Conservation (phyloP, 2,797 vertebrate genomes). For the Alcedo atthis region DNA sequence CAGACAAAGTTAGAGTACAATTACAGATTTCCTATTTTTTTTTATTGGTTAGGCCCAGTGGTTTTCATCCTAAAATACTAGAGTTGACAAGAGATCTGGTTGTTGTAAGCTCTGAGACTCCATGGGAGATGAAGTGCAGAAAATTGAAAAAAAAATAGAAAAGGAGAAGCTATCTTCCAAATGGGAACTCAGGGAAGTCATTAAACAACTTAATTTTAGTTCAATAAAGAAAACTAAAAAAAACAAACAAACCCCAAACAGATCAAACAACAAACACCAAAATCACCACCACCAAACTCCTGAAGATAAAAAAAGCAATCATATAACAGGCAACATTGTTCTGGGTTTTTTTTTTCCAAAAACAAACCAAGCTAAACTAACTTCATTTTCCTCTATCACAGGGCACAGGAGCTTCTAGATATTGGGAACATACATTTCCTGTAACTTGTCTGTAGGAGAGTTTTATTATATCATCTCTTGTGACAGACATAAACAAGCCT, state of each 20-base stretch:
- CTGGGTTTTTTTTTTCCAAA: background rate
- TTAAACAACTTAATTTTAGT: background rate
- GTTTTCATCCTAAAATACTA: background rate
- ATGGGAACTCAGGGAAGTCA: background rate
- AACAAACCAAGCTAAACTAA: background rate
- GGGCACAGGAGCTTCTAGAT: background rate
- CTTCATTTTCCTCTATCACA: background rate
- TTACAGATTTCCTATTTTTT: background rate
- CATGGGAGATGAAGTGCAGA: background rate
- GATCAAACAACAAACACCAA: background rate
- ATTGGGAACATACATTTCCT: background rate
- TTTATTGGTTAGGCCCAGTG: background rate
- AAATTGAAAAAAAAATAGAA: background rate
- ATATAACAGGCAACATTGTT: background rate
- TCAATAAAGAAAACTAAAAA: background rate
- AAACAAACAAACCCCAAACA: background rate
- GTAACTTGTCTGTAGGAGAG: background rate
- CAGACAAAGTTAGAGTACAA: background rate
- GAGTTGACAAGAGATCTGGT: background rate
- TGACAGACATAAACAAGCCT: background rate
- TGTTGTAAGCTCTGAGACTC: background rate
- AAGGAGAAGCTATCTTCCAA: too few species aligned
- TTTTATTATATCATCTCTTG: background rate
- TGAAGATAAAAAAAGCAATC: conserved; percentile 1
- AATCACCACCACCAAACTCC: background rate